These are phyloP conservation scores for Stegodyphus mimosarum DNA, from an alignment of 1,140 invertebrate genomes.

Conservation along the genomic window DNA sequence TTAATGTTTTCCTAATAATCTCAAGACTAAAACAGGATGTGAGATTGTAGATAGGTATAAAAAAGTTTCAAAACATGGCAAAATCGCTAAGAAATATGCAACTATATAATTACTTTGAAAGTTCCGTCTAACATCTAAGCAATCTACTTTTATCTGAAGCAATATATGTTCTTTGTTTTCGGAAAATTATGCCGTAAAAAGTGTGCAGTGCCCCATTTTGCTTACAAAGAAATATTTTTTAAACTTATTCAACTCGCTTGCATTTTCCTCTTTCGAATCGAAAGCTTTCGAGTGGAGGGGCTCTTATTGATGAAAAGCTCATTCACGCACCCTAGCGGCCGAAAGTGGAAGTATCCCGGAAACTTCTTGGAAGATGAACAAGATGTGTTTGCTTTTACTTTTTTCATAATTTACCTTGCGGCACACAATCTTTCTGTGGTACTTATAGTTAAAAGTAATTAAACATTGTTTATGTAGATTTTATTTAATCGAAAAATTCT, in stretches of 20 bases:
- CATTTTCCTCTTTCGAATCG: slow-evolving; percentile 1
- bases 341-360: slow-evolving; percentile 31
- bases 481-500: not conserved
- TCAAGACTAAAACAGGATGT: no score
- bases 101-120: no score
- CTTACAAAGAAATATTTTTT: slow-evolving; percentile 29
- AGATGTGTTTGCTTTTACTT: slow-evolving; percentile 3
- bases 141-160: no score
- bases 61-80: no score
- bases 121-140: no score
- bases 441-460: slow-evolving; percentile 35
- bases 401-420: slow-evolving; percentile 1
- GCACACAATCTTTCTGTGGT: slow-evolving; percentile 6
- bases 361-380: not conserved
- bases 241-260: not conserved
- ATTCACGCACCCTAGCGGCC: slow-evolving; percentile 3
- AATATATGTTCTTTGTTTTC: no score
- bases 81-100: no score
- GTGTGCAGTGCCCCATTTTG: not conserved
- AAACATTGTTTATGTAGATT: slow-evolving; percentile 28
- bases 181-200: no score
- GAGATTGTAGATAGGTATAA: no score
- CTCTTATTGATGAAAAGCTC: not conserved
- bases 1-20: no score
- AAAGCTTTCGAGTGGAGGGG: slow-evolving; percentile 30